Evolutionary conservation across 2,113 vertebrate genomes (phyloP).

Genomic region (Stercorarius parasiticus): DNA sequence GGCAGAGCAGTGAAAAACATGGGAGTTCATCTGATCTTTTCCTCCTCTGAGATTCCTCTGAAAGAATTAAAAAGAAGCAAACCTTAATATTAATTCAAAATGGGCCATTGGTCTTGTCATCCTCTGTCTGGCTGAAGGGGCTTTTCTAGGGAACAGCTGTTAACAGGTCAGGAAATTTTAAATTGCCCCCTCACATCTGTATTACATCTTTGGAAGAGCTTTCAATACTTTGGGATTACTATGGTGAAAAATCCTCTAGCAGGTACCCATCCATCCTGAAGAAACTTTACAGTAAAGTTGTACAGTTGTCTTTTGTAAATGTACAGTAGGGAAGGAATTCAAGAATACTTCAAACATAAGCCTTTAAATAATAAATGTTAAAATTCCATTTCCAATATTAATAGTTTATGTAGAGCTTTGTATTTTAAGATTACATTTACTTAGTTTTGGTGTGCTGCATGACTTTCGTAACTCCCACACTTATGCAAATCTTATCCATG

Average conservation of each 20-base stretch:
- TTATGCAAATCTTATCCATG: constrained; percentile 31
- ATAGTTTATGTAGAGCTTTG: background rate
- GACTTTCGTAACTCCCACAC: constrained; percentile 7
- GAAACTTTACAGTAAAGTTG: background rate
- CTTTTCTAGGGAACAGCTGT: constrained; percentile 54
- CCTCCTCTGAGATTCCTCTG: constrained; percentile 49
- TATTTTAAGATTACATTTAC: constrained; percentile 26
- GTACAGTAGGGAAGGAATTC: background rate
- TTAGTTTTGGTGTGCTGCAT: constrained; percentile 14
- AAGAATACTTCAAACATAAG: background rate
- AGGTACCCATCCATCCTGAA: background rate
- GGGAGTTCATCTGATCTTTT: constrained; percentile 23
- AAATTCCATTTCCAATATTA: constrained; percentile 27
- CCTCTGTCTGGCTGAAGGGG: constrained; percentile 32
- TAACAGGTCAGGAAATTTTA: constrained; percentile 60
- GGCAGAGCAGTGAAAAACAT: constrained; percentile 18
- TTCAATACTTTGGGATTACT: background rate
- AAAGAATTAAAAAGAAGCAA: constrained; percentile 48
- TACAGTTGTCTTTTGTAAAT: background rate
- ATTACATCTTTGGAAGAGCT: constrained; percentile 28
- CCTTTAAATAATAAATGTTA: constrained; percentile 21
- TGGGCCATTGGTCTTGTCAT: constrained; percentile 49
- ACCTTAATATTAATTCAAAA: constrained; percentile 51
- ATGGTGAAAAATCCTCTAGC: background rate
- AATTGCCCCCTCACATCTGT: constrained; percentile 10